Base-by-base conservation (phyloP, 53 echinoderm and acorn worm genomes). In the Paelopatides confundens region DNA sequence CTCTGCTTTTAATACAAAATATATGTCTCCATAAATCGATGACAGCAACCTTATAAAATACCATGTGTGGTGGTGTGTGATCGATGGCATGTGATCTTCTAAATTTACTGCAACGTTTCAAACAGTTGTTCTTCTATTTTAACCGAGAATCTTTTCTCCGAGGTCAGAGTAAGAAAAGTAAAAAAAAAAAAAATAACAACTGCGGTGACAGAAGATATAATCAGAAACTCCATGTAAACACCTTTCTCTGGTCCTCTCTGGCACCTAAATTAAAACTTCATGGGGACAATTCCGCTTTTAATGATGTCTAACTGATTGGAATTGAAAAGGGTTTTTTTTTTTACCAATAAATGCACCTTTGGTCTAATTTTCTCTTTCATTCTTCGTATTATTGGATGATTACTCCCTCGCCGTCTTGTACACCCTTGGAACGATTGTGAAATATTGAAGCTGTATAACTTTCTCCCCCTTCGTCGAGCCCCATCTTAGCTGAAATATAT, bases 401-500 rank as follows among this genome's bases (percentile, higher is more conserved):
- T 74, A 74, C 33, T 27, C 46, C 74, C 28, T 9, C 27, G 27
- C 43, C 21, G 23, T 43, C 46, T 58, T 21, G 40, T 74, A 39
- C 24, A 74, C 74, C 46, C 5, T 39, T 74, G 40, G 39, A n/a
- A 24, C 26, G 35, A 74, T 38, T 39, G 40, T 46, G 46, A 27
- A 40, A 74, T 74, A 74, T 74, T 74, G 46, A 74, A 46, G 74
- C 23, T 23, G 24, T 27, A 33, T 74, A 39, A 26, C 17, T 10
- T 18, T 17, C 17, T 21, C 21, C 23, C 27, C 74, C 74, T 30
- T 18, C 21, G 74, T 39, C 47, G 40, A 74, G 46, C 74, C 74
- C 40, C 74, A 74, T 46, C 46, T 74, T 74, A 74, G 29, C 74
- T 27, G 74, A 46, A 74, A 46, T 74, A 46, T 39, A 36, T 74